These are phyloP conservation scores for Marisa cornuarietis DNA, from an alignment of 1,140 invertebrate species.

Conservation along the genomic window DNA sequence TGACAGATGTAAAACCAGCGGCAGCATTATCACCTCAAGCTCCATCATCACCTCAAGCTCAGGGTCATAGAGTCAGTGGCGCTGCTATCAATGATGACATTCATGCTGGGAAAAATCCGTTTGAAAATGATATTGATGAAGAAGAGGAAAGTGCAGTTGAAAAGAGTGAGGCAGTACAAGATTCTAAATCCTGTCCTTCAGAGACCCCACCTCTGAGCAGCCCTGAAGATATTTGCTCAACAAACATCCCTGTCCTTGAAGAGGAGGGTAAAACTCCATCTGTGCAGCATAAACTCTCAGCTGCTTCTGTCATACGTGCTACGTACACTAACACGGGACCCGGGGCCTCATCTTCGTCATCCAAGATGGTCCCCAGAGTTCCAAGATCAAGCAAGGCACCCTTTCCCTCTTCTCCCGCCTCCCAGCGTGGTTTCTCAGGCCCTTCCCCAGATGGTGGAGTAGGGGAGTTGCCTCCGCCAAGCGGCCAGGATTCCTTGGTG, in stretches of 20 bases:
- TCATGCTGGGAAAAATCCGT: slow-evolving; percentile 11
- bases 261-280: too few species aligned
- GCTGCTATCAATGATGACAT: too few species aligned
- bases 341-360: not conserved
- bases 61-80: slow-evolving; percentile 1
- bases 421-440: not conserved
- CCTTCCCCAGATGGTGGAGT: not conserved
- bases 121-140: slow-evolving; percentile 11
- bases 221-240: too few species aligned
- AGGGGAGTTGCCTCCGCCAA: not conserved
- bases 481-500: slow-evolving; percentile 9
- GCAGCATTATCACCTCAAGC: slow-evolving; percentile 15
- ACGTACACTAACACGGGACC: not conserved
- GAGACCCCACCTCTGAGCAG: too few species aligned
- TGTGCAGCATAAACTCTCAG: too few species aligned
- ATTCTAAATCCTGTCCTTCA: too few species aligned
- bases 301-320: too few species aligned
- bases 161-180: not conserved
- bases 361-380: not conserved
- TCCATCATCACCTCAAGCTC: slow-evolving; percentile 11
- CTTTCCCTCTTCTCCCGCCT: slow-evolving; percentile 3
- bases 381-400: not conserved
- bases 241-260: too few species aligned
- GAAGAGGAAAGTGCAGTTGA: slow-evolving; percentile 1
- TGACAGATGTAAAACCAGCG: not conserved